Base-by-base conservation (phyloP, 2,888 invertebrate species). In the Resseliella maxima region DNA sequence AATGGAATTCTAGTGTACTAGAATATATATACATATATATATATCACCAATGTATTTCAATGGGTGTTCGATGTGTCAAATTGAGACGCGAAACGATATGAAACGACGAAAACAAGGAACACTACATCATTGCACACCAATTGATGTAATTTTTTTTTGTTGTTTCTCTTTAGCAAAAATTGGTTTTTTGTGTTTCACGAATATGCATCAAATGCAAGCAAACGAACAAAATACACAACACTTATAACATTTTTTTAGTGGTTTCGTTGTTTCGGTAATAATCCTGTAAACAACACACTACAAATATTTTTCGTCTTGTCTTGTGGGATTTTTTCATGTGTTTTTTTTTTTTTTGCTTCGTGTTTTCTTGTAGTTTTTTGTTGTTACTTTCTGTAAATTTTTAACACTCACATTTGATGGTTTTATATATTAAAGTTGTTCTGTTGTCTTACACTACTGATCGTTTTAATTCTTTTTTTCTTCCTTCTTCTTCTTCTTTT, bases 361-460 rank as follows among this genome's bases (percentile, higher is more conserved):
- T 18, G 10, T 50, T 21, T 50, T 21, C 15, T 21, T 50, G 18
- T 8, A 2, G 2, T 21, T 18, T 21, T 50, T 21, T 50, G 2
- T 50, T 50, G 50, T 50, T 21, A 21, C 21, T 50, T 18, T 59
- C 24, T 2, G 5, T 15, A 59, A 24, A n/a, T 38, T 38, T 83
- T 81, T 35, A 36, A 81, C 21, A 35, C 35, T n/a, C 15, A 50
- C 46, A 15, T 18, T 50, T 50, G 46, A 18, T 50, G 18, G 35
- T 83, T 36, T 1, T 83, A n/a, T 83, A 83, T 83, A 38, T n/a
- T n/a, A n/a, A n/a, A 38, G 38, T 38, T 83, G n/a, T n/a, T 83
- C 38, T 83, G 83, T 72, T 72, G 72, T 72, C 83, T 83, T 83
- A n/a, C 38, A 38, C 83, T 83, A 38, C n/a, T 83, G 83, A 36